phyloP scores from a whole-genome alignment of 2,113 vertebrate genomes.

The Nyctereutes procyonoides region DNA sequence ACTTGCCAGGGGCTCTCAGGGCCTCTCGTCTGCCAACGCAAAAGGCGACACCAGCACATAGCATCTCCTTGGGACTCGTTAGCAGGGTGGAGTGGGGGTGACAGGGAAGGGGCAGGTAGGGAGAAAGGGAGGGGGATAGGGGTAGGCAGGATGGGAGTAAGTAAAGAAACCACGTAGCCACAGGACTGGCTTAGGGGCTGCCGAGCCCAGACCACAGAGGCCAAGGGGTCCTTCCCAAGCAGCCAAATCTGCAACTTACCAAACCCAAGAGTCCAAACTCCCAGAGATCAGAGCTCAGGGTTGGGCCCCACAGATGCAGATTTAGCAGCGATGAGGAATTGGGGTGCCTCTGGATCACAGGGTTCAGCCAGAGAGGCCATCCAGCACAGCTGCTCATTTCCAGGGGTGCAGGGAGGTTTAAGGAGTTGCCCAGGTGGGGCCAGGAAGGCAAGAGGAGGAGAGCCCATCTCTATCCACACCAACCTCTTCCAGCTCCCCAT shows the following conservation, averaged over 20 bases:
- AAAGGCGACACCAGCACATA: background rate
- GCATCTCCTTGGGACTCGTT: conserved; percentile 83
- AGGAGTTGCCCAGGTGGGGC: background rate
- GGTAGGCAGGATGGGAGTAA: background rate
- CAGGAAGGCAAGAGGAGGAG: background rate
- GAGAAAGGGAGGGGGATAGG: rapidly evolving
- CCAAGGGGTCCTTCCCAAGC: background rate
- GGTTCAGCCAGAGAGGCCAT: background rate
- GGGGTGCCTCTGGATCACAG: rapidly evolving
- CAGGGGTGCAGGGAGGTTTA: too few species aligned
- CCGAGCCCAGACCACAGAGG: background rate
- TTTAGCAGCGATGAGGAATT: background rate
- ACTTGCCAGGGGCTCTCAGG: conserved; percentile 73
- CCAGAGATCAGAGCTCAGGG: background rate
- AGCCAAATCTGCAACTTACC: background rate
- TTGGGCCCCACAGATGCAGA: background rate
- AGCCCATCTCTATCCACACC: rapidly evolving
- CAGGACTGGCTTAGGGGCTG: rapidly evolving
- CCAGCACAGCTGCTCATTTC: background rate
- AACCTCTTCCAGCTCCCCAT: background rate
- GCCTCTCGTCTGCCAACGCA: background rate
- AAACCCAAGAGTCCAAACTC: background rate
- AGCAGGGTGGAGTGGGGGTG: background rate
- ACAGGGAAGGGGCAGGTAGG: too few species aligned
- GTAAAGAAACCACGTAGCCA: background rate